Evolutionary conservation across 1,140 invertebrate species (phyloP).

Genomic region (Hycleus cichorii): DNA sequence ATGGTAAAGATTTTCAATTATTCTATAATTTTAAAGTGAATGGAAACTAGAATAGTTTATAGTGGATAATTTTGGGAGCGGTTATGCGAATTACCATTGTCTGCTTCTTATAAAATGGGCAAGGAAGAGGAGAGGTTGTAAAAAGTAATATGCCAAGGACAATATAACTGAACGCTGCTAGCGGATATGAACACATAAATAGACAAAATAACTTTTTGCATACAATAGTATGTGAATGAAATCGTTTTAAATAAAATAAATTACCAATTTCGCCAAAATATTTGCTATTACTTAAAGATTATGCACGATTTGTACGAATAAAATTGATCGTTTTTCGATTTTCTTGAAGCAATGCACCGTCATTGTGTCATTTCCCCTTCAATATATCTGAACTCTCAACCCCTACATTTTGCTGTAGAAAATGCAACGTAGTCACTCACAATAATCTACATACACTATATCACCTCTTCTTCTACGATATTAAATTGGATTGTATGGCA

Average conservation of each 20-base stretch:
- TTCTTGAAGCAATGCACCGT: no score
- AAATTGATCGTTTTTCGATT: no score
- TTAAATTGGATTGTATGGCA: slow-evolving; percentile 15
- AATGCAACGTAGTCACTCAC: slow-evolving; percentile 15
- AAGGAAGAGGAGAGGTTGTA: slow-evolving; percentile 23
- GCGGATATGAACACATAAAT: slow-evolving; percentile 33
- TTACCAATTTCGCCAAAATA: no score
- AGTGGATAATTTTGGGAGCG: slow-evolving; percentile 14
- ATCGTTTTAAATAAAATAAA: no score
- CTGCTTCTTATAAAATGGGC: slow-evolving; percentile 11
- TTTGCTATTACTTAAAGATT: no score
- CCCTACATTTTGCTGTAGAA: slow-evolving; percentile 3
- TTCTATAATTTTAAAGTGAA: no score
- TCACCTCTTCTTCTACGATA: slow-evolving; percentile 10
- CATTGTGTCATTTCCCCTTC: slow-evolving; percentile 2
- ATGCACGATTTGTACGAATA: no score
- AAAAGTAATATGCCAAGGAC: slow-evolving; percentile 31
- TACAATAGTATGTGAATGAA: slow-evolving; percentile 1
- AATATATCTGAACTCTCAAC: slow-evolving; percentile 8
- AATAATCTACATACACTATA: slow-evolving; percentile 16
- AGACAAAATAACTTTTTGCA: slow-evolving; percentile 26
- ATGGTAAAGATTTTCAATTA: no score
- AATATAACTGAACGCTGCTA: slow-evolving; percentile 30
- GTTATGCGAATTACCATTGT: slow-evolving; percentile 18
- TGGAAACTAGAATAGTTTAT: slow-evolving; percentile 12